These are phyloP conservation scores for Synanthedon myopaeformis DNA, from an alignment of 2,888 invertebrate genomes.

Conservation along the genomic window DNA sequence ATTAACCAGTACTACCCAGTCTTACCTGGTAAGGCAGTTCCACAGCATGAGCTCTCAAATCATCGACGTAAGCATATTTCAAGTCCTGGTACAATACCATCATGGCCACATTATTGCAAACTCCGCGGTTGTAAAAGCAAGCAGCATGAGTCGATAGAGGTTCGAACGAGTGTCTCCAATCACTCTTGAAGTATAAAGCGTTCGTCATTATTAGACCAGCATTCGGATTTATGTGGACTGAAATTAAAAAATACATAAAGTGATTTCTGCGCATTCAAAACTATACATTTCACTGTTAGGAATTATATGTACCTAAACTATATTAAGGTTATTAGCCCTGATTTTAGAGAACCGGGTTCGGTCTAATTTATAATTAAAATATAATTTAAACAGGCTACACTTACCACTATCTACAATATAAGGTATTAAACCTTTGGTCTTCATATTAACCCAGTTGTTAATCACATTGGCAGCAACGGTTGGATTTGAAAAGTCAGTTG, in stretches of 20 bases:
- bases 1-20: no score
- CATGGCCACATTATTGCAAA: slow-evolving; percentile 65
- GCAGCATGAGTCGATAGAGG: slow-evolving; percentile 45
- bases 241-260: slow-evolving; percentile 12
- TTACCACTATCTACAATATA: slow-evolving; percentile 66
- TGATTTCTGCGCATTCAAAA: no score
- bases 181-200: slow-evolving; percentile 75
- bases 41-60: slow-evolving; percentile 72
- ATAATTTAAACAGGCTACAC: slow-evolving; percentile 4
- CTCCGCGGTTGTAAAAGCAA: slow-evolving; percentile 64
- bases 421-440: slow-evolving; percentile 70
- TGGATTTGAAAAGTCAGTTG: slow-evolving; percentile 62
- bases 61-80: slow-evolving; percentile 66
- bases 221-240: slow-evolving; percentile 56
- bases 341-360: not conserved
- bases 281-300: no score
- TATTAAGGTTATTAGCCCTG: not conserved
- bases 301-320: no score
- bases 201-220: slow-evolving; percentile 71
- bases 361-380: no score
- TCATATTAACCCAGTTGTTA: slow-evolving; percentile 71
- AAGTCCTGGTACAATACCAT: slow-evolving; percentile 72
- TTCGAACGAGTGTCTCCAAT: slow-evolving; percentile 72
- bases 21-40: slow-evolving; percentile 75
- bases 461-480: slow-evolving; percentile 48